Conservation (phyloP, 2,113 vertebrate genomes). For the Mola mola region DNA sequence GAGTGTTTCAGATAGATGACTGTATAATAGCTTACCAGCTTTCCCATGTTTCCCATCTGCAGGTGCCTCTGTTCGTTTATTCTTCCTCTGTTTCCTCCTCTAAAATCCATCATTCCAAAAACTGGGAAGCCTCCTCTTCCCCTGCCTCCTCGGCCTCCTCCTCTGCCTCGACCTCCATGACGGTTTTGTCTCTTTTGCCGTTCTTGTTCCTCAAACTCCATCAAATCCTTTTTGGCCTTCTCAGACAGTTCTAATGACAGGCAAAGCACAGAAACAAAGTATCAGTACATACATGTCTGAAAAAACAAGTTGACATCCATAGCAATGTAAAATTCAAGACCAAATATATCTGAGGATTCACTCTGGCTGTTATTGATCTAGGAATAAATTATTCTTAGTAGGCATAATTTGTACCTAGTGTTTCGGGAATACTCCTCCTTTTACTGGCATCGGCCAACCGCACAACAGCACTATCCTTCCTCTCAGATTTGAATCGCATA, state of each 20-base stretch:
- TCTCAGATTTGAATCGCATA: slow-evolving; percentile 94
- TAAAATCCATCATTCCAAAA: slow-evolving; percentile 86
- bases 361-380: background rate
- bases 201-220: slow-evolving; percentile 92
- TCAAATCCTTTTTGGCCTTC: slow-evolving; percentile 92
- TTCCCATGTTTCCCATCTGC: slow-evolving; percentile 85
- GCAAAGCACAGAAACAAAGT: background rate
- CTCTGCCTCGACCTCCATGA: slow-evolving; percentile 81
- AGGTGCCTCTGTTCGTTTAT: slow-evolving; percentile 88
- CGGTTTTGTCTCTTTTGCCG: slow-evolving; percentile 89
- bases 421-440: slow-evolving; percentile 96
- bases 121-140: slow-evolving; percentile 79
- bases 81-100: slow-evolving; percentile 85
- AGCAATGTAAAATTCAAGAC: background rate
- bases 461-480: slow-evolving; percentile 92
- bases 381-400: background rate
- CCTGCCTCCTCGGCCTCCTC: slow-evolving; percentile 77
- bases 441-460: slow-evolving; percentile 90
- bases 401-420: slow-evolving; percentile 83
- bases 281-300: background rate
- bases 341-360: too few relatives aligned
- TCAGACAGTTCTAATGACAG: slow-evolving; percentile 90
- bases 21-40: slow-evolving; percentile 83
- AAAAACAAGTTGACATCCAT: background rate
- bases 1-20: background rate